Percentiles rank a stretch among this genome's conserved stretches.
These are phyloP conservation scores for Oscheius sp. DNA, from an alignment of 2,888 invertebrate species.

Conservation along the genomic window DNA sequence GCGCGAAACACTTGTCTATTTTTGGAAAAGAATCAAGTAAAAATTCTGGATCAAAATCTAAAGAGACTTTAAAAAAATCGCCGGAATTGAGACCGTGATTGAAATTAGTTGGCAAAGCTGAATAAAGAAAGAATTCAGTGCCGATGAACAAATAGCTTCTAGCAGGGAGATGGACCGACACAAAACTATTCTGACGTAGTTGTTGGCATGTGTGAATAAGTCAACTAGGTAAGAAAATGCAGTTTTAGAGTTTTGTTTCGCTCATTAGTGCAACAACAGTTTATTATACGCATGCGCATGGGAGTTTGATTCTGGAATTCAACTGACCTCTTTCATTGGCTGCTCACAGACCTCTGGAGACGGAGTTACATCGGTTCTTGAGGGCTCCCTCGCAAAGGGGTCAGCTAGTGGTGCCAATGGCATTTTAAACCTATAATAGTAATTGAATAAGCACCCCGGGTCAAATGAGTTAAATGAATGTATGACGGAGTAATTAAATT, in stretches of 20 bases:
- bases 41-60: not conserved
- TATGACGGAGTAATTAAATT: not conserved
- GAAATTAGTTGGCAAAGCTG: conserved; percentile 16
- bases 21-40: not conserved
- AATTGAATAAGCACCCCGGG: too few species aligned
- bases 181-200: not conserved
- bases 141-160: too few species aligned
- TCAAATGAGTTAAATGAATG: not conserved
- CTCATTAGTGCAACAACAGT: too few species aligned
- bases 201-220: not conserved
- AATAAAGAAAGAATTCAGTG: too few species aligned
- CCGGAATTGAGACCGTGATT: not conserved
- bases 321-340: conserved; percentile 20
- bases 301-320: not conserved
- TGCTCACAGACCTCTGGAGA: conserved; percentile 33
- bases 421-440: conserved; percentile 25
- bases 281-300: not conserved
- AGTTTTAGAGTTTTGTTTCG: not conserved
- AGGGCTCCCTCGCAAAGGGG: conserved; percentile 41
- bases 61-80: not conserved
- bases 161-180: not conserved
- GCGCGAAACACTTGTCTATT: not conserved
- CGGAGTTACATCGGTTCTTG: conserved; percentile 27
- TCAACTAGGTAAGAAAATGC: not conserved
- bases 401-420: conserved; percentile 53